These are phyloP conservation scores for Otocyon megalotis DNA, from an alignment of 2,113 vertebrate genomes.

Conservation along the genomic window DNA sequence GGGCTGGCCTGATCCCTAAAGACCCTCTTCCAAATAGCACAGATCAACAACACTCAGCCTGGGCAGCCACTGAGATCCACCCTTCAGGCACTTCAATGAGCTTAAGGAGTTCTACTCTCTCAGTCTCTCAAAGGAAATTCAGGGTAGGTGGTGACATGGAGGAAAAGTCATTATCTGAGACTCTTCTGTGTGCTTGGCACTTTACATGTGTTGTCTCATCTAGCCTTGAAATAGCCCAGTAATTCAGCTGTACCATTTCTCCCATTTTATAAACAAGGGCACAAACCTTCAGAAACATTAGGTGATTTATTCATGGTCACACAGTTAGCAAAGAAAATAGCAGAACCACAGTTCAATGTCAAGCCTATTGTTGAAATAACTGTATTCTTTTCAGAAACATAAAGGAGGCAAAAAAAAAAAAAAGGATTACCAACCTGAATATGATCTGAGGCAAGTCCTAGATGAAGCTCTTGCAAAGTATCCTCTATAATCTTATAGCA, in stretches of 20 bases:
- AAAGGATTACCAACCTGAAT: background rate
- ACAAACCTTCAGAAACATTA: background rate
- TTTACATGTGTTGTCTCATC: background rate
- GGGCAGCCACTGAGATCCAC: background rate
- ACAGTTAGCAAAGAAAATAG: background rate
- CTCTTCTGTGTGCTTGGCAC: background rate
- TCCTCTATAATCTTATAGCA: background rate
- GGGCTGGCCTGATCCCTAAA: background rate
- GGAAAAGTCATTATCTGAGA: background rate
- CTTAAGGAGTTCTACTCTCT: background rate
- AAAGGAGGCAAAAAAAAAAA: background rate
- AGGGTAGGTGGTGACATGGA: background rate
- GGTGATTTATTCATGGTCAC: background rate
- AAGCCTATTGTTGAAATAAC: background rate
- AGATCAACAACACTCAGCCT: background rate
- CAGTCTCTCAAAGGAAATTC: background rate
- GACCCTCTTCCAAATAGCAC: background rate
- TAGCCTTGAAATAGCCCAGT: background rate
- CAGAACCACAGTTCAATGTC: background rate
- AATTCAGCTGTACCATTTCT: background rate
- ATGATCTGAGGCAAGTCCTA: background rate
- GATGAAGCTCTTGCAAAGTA: slow-evolving; percentile 2
- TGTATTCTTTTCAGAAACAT: background rate
- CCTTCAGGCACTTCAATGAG: background rate
- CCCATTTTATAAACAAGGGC: background rate